Evolutionary conservation across 2,797 vertebrate genomes (phyloP).

Genomic region (Synaphobranchus kaupii): DNA sequence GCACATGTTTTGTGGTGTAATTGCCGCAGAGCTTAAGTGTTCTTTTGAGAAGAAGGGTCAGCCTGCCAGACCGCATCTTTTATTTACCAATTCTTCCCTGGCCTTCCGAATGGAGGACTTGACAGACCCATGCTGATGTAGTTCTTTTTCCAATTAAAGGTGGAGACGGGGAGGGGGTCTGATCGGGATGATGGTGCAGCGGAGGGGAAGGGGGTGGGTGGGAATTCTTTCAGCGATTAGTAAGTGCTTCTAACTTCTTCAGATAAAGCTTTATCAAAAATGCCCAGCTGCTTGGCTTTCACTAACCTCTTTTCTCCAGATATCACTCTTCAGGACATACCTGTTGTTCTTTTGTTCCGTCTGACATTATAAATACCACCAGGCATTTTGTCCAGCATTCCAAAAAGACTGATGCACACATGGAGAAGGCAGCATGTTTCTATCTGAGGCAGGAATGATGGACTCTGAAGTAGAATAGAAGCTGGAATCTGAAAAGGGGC

Average conservation of each 20-base stretch:
- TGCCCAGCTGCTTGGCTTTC: slow-evolving; percentile 29
- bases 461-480: not conserved
- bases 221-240: slow-evolving; percentile 18
- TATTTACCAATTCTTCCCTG: not conserved
- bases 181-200: not conserved
- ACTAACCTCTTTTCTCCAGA: not conserved
- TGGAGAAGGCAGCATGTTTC: not conserved
- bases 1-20: not conserved
- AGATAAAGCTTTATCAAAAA: slow-evolving; percentile 22
- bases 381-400: slow-evolving; percentile 9
- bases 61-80: slow-evolving; percentile 43
- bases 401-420: not conserved
- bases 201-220: not conserved
- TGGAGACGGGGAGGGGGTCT: not conserved
- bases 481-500: not conserved
- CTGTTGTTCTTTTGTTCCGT: slow-evolving; percentile 29
- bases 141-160: slow-evolving; percentile 3
- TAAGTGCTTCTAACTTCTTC: slow-evolving; percentile 17
- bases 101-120: not conserved
- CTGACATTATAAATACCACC: slow-evolving; percentile 6
- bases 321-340: slow-evolving; percentile 20
- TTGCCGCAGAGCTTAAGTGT: slow-evolving; percentile 8
- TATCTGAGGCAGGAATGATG: not conserved
- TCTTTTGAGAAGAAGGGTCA: slow-evolving; percentile 14
- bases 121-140: slow-evolving; percentile 1